Base-by-base conservation (phyloP, 1,140 invertebrate genomes). In the Drosophila kanapiae region DNA sequence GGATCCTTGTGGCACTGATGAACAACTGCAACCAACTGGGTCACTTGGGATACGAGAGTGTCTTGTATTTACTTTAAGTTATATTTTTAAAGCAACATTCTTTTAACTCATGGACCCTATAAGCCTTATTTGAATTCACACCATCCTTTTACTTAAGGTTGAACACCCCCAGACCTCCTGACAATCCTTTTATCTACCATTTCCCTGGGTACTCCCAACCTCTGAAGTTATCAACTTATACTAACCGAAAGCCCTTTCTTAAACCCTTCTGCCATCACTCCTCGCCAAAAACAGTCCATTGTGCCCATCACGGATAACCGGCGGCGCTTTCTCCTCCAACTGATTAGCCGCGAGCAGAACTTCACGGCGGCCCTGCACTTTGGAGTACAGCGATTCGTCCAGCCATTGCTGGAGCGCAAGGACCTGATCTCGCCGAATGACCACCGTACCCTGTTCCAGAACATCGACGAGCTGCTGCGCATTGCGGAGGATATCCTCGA, bases 401-500 rank as follows among this genome's bases (percentile, higher is more conserved):
- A 94, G 6, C 96, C 96, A 0, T 80, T 97, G 60, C 93, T 94
- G 4, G 96, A 97, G 79, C 94, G 96, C 59, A 95, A 94, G 48
- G 96, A 97, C 76, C 93, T 97, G 3, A 95, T 97, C 14, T 95
- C 95, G 1, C 94, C 95, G 5, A 94, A 94, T 31, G 96, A 97
- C 83, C 96, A 97, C 91, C 94, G 95, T 87, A 94, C 96, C 9
- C 93, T 97, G 11, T 97, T 97, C 91, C 97, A 97, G 93, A 97
- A 97, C 91, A 94, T 96, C 60, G 96, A 97, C 92, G 97, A 97
- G 93, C 93, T 97, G 45, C 93, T 96, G 56, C 94, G 96, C 83
- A 93, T 97, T 62, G 96, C 96, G 2, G 96, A 97, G 92, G 96
- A 97, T 72, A 95, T 97, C 27, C 92, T 97, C 31, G 96, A 97